phyloP scores from a whole-genome alignment of 1,140 invertebrate genomes.

The Cepaea nemoralis region DNA sequence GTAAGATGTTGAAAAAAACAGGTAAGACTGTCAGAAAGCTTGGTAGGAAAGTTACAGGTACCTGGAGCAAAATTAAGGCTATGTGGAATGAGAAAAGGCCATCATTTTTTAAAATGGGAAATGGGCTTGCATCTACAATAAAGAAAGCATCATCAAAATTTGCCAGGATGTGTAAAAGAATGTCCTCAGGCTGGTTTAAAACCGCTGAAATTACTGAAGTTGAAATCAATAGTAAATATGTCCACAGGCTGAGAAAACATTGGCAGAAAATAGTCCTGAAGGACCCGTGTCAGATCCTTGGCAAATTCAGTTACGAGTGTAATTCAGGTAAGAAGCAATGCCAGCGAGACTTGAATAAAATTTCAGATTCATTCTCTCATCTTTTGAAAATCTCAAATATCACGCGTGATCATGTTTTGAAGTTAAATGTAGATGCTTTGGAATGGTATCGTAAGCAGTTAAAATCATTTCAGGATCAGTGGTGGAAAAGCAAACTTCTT shows the following conservation, averaged over 20 bases:
- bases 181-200: neutral
- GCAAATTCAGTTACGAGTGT: conserved; percentile 28
- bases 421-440: neutral
- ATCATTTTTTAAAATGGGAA: conserved; percentile 11
- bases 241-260: neutral
- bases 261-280: conserved; percentile 24
- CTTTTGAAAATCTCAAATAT: neutral
- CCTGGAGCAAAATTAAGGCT: conserved; percentile 14
- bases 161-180: neutral
- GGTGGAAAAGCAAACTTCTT: conserved; percentile 12
- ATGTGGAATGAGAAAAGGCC: conserved; percentile 11
- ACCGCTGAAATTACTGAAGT: neutral
- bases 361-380: neutral
- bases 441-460: neutral
- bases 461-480: conserved; percentile 18
- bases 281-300: conserved; percentile 4
- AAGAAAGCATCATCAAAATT: neutral
- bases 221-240: conserved; percentile 9
- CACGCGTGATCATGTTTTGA: neutral
- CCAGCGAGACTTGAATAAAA: conserved; percentile 11
- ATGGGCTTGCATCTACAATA: neutral
- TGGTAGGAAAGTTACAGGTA: conserved; percentile 3
- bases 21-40: conserved; percentile 12
- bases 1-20: conserved; percentile 24
- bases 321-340: conserved; percentile 18